phyloP scores from a whole-genome alignment of 1,140 invertebrate species.

The Diachasma alloeum region DNA sequence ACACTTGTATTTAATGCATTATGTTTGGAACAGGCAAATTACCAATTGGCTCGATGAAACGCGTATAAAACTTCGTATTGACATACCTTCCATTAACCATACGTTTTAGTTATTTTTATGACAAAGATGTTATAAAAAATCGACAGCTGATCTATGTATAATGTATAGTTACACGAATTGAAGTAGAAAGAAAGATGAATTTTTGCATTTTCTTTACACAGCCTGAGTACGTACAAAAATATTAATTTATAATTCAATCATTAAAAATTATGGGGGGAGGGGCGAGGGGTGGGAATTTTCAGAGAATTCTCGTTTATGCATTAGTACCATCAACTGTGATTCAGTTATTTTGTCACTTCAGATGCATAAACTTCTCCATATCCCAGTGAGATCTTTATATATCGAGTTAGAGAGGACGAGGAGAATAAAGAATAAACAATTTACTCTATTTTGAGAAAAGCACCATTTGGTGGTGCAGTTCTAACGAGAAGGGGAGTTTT shows the following conservation, averaged over 20 bases:
- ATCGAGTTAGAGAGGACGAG: not conserved
- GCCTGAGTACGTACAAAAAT: conserved; percentile 17
- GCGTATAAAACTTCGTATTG: not conserved
- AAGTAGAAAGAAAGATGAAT: not conserved
- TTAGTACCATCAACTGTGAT: not conserved
- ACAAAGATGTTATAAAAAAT: conserved; percentile 4
- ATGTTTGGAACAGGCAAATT: not conserved
- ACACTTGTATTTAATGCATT: not conserved
- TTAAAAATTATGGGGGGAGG: not conserved
- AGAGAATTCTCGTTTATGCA: not conserved
- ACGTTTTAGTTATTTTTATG: not conserved
- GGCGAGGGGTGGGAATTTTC: not conserved
- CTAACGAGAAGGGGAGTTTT: conserved; percentile 56
- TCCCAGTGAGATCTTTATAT: not conserved
- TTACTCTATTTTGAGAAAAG: conserved; percentile 59
- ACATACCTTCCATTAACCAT: not conserved
- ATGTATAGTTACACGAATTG: not conserved
- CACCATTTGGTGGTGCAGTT: conserved; percentile 42
- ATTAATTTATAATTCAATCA: conserved; percentile 6
- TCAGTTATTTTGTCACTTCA: not conserved
- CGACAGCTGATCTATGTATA: not conserved
- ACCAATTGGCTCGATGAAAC: not conserved
- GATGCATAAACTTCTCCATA: not conserved
- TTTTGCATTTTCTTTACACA: conserved; percentile 22
- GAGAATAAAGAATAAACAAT: not conserved